phyloP scores from a whole-genome alignment of 2,113 vertebrate species.

The Semicossyphus pulcher region DNA sequence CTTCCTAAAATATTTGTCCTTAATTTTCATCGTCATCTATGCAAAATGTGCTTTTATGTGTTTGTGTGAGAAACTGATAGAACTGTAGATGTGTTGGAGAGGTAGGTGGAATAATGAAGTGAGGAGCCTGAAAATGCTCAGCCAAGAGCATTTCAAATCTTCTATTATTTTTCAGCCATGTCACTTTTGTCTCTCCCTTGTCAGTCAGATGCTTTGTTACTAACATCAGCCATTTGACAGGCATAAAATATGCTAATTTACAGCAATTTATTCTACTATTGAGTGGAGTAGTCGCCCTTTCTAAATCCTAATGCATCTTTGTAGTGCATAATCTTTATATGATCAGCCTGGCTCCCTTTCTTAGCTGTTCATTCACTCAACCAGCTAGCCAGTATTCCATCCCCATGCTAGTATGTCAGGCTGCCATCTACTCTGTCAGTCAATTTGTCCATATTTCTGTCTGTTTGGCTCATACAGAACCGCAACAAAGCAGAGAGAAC shows the following conservation, averaged over 20 bases:
- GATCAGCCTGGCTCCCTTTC: background rate
- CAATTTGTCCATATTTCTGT: constrained; percentile 11
- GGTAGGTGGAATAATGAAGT: background rate
- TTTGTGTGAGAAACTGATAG: background rate
- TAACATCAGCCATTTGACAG: background rate
- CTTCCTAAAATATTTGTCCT: constrained; percentile 46
- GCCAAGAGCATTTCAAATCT: too few relatives aligned
- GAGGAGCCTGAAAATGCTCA: background rate
- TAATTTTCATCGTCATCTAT: constrained; percentile 33
- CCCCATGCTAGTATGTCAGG: background rate
- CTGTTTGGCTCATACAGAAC: constrained; percentile 32
- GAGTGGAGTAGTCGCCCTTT: background rate
- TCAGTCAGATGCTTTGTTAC: constrained; percentile 1
- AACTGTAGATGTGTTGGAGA: background rate
- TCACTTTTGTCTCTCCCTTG: background rate
- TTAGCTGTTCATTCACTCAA: background rate
- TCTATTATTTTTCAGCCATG: background rate
- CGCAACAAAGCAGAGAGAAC: constrained; percentile 60
- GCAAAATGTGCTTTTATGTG: background rate
- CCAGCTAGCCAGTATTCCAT: background rate
- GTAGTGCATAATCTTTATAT: background rate
- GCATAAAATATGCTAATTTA: background rate
- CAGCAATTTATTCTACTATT: background rate
- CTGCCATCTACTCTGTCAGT: background rate
- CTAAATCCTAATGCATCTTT: background rate